Evolutionary conservation across 2,797 vertebrate genomes (phyloP).

Genomic region (Miichthys miiuy): DNA sequence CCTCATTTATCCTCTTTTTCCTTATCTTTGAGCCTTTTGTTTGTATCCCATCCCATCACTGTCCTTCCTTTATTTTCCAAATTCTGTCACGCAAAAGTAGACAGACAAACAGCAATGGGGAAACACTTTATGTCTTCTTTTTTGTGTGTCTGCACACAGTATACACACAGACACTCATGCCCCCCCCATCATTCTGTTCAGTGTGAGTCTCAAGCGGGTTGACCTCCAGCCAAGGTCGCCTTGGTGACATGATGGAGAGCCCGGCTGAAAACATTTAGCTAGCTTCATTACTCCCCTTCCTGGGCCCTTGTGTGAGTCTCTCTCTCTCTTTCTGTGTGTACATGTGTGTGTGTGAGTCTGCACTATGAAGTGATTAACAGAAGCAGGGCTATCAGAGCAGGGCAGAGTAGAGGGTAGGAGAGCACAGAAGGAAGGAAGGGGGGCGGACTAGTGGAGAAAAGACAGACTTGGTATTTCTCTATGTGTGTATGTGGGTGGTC

Average conservation of each 20-base stretch:
- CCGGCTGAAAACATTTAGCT: conserved; percentile 70
- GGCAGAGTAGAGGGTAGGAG: conserved; percentile 32
- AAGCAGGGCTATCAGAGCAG: conserved; percentile 54
- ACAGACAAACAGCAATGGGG: conserved; percentile 7
- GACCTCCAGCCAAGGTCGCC: conserved; percentile 73
- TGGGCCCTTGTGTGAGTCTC: conserved; percentile 6
- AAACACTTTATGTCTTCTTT: conserved; percentile 19
- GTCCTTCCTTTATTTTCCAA: not conserved
- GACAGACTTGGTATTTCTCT: conserved; percentile 2
- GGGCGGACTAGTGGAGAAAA: not conserved
- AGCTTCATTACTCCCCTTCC: conserved; percentile 70
- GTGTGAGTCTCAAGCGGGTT: conserved; percentile 37
- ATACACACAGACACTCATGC: conserved; percentile 12
- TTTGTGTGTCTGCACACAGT: not conserved
- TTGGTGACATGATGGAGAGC: conserved; percentile 76
- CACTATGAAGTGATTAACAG: conserved; percentile 70
- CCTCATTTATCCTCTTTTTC: conserved; percentile 22
- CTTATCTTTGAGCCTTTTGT: conserved; percentile 13
- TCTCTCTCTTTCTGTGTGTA: not conserved
- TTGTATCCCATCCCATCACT: conserved; percentile 18
- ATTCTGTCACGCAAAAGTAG: conserved; percentile 7
- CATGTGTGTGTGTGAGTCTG: conserved; percentile 21
- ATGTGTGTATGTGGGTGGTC: not conserved
- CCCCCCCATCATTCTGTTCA: conserved; percentile 19
- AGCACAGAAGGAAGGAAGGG: conserved; percentile 8